These are phyloP conservation scores for Tretioscincus oriximinensis DNA, from an alignment of 2,113 vertebrate genomes.

Conservation along the genomic window DNA sequence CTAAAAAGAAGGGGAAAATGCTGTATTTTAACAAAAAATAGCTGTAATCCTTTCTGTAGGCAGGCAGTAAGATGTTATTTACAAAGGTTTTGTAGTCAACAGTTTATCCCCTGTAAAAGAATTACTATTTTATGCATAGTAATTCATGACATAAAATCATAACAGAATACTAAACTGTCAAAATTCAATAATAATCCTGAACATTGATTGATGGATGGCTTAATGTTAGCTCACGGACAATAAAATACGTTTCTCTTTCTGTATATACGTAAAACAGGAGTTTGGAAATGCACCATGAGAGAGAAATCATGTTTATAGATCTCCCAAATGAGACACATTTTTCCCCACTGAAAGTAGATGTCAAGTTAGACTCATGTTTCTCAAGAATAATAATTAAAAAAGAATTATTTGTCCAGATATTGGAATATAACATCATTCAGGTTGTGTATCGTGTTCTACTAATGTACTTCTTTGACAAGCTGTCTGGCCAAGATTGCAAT, in stretches of 20 bases:
- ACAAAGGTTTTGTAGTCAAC: neutral
- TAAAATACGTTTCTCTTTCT: neutral
- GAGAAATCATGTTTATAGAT: neutral
- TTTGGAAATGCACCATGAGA: neutral
- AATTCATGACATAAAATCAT: constrained; percentile 5
- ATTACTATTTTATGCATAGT: neutral
- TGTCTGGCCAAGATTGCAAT: too few relatives aligned
- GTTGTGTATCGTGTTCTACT: too few relatives aligned
- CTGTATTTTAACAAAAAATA: neutral
- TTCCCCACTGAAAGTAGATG: neutral
- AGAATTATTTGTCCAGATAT: too few relatives aligned
- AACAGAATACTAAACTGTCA: neutral
- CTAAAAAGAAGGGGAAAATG: neutral
- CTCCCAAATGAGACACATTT: neutral
- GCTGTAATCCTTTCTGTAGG: neutral
- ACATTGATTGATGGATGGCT: neutral
- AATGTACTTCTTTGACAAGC: too few relatives aligned
- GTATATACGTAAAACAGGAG: too few relatives aligned
- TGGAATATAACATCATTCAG: too few relatives aligned
- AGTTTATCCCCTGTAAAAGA: neutral
- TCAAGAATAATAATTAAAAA: too few relatives aligned
- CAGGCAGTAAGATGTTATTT: neutral
- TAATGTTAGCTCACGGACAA: neutral
- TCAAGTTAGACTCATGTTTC: neutral
- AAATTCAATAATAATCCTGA: neutral